phyloP scores from a whole-genome alignment of 2,113 vertebrate genomes.

The Hirundichthys speculiger region DNA sequence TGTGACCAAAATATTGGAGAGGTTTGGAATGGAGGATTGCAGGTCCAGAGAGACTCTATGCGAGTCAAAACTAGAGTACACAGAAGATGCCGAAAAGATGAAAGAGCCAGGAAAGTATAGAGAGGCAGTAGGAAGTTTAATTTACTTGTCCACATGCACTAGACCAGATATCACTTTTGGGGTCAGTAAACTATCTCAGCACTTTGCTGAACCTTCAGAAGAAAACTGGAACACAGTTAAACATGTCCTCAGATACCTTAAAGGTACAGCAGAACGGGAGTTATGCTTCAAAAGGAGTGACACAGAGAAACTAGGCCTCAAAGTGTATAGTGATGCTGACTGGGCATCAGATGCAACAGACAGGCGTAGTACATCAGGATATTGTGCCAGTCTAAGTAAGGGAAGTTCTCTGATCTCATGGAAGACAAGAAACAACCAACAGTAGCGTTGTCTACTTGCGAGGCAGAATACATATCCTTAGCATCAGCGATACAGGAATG shows the following conservation, averaged over 20 bases:
- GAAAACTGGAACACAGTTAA: conserved; percentile 1
- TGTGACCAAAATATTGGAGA: conserved; percentile 2
- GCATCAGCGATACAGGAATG: neutral
- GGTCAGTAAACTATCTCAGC: conserved; percentile 20
- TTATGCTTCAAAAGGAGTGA: neutral
- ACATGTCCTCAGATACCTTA: neutral
- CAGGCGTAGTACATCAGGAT: neutral
- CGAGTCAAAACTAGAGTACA: conserved; percentile 5
- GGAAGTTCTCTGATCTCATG: neutral
- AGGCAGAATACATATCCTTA: conserved; percentile 20
- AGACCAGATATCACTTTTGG: conserved; percentile 18
- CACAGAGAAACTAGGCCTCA: neutral
- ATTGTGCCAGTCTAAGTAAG: neutral
- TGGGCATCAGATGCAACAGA: neutral
- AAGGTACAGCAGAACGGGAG: neutral
- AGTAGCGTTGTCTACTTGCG: conserved; percentile 1
- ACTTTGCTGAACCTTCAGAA: conserved; percentile 4
- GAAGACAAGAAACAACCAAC: neutral
- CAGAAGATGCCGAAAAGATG: conserved; percentile 10
- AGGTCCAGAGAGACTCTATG: conserved; percentile 20
- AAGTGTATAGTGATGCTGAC: neutral
- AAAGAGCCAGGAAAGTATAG: neutral
- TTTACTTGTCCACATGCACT: conserved; percentile 21
- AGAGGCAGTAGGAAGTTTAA: conserved; percentile 24
- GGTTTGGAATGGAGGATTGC: conserved; percentile 26